Percentiles rank a stretch among this genome's conserved stretches.
Evolutionary conservation across 2,113 vertebrate species (phyloP).

Genomic region (Spheniscus mendiculus): DNA sequence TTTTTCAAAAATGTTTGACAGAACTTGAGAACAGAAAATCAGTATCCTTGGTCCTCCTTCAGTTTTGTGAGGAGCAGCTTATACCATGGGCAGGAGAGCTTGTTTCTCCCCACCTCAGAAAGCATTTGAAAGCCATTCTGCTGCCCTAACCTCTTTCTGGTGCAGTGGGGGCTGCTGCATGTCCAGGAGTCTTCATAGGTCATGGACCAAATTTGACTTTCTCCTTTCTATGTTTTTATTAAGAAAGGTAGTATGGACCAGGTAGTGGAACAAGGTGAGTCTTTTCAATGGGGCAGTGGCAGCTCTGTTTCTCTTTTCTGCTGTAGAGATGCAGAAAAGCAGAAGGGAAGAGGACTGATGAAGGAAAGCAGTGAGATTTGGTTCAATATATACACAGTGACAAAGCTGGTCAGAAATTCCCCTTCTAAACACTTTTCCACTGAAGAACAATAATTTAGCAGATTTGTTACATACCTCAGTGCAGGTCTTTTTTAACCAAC

Average conservation of each 20-base stretch:
- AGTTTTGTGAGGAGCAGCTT: neutral
- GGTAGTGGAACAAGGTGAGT: accelerated
- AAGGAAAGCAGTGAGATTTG: neutral
- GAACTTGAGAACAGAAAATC: neutral
- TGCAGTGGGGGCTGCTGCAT: neutral
- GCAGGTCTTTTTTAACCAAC: accelerated
- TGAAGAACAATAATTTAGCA: neutral
- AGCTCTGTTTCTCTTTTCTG: neutral
- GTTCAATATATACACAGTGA: neutral
- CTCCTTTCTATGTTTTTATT: neutral
- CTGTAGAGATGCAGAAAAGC: neutral
- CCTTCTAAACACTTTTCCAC: neutral
- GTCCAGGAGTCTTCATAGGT: neutral
- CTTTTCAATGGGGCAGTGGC: neutral
- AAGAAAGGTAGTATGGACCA: neutral
- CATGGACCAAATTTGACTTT: neutral
- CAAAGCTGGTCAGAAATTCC: neutral
- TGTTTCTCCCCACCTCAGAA: accelerated
- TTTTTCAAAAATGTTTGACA: neutral
- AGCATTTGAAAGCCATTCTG: neutral
- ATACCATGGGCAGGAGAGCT: neutral
- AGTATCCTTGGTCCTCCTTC: too few relatives aligned
- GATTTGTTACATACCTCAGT: neutral
- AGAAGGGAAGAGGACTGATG: neutral
- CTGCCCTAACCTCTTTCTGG: neutral